These are phyloP conservation scores for Typhlomys cinereus DNA, from an alignment of 2,113 vertebrate genomes.

Conservation along the genomic window DNA sequence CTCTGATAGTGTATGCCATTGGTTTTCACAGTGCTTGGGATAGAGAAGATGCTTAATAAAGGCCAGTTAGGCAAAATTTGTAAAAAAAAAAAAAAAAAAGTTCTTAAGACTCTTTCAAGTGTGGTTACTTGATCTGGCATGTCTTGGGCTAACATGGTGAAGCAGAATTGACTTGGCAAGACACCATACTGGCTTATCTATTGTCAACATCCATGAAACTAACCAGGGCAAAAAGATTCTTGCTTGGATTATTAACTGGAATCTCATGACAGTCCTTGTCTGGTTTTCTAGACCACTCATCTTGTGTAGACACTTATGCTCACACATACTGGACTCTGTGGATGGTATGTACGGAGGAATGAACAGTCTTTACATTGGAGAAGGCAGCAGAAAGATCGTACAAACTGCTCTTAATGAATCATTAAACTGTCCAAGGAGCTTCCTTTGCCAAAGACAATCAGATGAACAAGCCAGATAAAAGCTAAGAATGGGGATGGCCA, in stretches of 20 bases:
- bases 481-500: not conserved
- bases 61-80: not conserved
- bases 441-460: conserved; percentile 44
- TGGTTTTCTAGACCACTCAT: conserved; percentile 26
- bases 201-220: conserved; percentile 38
- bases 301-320: not conserved
- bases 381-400: conserved; percentile 38
- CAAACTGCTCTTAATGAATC: conserved; percentile 53
- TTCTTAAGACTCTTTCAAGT: conserved; percentile 17
- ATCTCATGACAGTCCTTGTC: not conserved
- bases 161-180: not conserved
- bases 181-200: not conserved
- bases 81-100: not conserved
- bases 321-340: conserved; percentile 11
- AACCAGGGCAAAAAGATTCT: conserved; percentile 37
- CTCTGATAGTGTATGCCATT: not conserved
- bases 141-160: not conserved
- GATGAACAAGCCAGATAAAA: conserved; percentile 54
- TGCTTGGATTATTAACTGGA: conserved; percentile 41
- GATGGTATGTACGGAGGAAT: conserved; percentile 18
- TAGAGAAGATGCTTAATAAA: not conserved
- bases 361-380: conserved; percentile 26
- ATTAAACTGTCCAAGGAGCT: conserved; percentile 56
- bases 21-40: not conserved
- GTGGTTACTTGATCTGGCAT: not conserved